Evolutionary conservation across 2,888 invertebrate species (phyloP), one percentile per base, ranked within the genome.

Genomic region (Drosophila robusta): DNA sequence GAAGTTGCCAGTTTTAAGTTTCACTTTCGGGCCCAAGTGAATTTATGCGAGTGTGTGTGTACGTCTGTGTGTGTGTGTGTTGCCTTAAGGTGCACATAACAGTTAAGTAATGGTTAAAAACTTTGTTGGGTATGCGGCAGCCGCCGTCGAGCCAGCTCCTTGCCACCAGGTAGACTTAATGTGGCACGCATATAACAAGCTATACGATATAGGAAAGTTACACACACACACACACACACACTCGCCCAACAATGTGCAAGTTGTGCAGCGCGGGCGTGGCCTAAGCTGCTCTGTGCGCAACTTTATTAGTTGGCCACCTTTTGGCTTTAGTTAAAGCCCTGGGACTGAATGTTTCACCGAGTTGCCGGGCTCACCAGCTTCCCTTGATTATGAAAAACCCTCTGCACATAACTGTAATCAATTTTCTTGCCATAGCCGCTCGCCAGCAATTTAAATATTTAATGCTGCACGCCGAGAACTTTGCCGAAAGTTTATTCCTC

Each of bases 21-120:
- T 87, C 88, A 89, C 89, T 85, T 85, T 85, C 87, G 82, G 67
- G 87, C 84, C 85, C 84, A 85, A 85, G 84, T 89, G 89, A 87
- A 78, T 89, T 89, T 80, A 70, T 71, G 73, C 44, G 60, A 55
- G 45, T 50, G 54, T 49, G 22, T 47, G 44, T 41, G 29, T 12
- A 26, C 7, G 24, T 9, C 8, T 32, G 14, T 38, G 38, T 22
- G 42, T 51, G 62, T 38, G 36, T 56, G n/a, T 57, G 60, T 38
- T 72, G 70, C 82, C 87, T 87, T 87, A 78, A 78, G 83, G 89
- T 87, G 89, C 84, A 87, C 74, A 87, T 85, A 85, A 87, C 87
- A 82, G 82, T 87, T 85, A 85, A 85, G 87, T 85, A 85, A 85
- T 87, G 86, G 82, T 78, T 85, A 78, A 78, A 85, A 85, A 87